These are phyloP conservation scores for Pyrochroa serraticornis DNA, from an alignment of 2,888 invertebrate genomes.

Conservation along the genomic window DNA sequence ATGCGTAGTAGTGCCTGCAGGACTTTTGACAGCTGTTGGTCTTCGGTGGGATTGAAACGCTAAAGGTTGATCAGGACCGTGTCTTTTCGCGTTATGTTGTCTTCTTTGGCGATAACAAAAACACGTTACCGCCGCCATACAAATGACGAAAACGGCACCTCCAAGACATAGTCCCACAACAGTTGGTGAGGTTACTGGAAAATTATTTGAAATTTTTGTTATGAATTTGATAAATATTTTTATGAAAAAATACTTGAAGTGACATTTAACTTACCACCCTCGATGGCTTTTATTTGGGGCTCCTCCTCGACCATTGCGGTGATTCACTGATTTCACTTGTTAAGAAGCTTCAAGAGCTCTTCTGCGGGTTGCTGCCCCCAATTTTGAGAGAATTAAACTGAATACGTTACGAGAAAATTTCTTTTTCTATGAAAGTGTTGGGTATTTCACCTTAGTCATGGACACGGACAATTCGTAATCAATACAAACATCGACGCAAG, in stretches of 20 bases:
- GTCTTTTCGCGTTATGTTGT: constrained; percentile 54
- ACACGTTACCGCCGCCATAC: constrained; percentile 68
- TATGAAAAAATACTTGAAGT: not conserved
- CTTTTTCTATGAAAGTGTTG: constrained; percentile 17
- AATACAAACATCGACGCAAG: constrained; percentile 37
- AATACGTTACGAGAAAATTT: constrained; percentile 12
- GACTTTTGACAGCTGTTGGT: constrained; percentile 84
- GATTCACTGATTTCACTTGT: not conserved
- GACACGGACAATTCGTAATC: constrained; percentile 34
- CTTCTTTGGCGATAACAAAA: constrained; percentile 68
- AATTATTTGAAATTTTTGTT: not conserved
- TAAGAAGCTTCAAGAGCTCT: constrained; percentile 9
- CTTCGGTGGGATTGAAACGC: constrained; percentile 76
- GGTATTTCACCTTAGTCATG: constrained; percentile 41
- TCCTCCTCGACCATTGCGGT: constrained; percentile 63
- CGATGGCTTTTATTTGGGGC: constrained; percentile 65
- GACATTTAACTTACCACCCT: constrained; percentile 55
- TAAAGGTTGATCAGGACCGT: constrained; percentile 66
- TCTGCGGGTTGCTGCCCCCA: constrained; percentile 24
- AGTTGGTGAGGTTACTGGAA: constrained; percentile 55
- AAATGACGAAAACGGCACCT: constrained; percentile 64
- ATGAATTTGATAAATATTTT: not conserved
- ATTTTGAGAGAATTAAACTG: not conserved
- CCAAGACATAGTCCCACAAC: constrained; percentile 69
- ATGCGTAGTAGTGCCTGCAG: constrained; percentile 72